Evolutionary conservation across 2,113 vertebrate genomes (phyloP).

Genomic region (Nanorana parkeri): DNA sequence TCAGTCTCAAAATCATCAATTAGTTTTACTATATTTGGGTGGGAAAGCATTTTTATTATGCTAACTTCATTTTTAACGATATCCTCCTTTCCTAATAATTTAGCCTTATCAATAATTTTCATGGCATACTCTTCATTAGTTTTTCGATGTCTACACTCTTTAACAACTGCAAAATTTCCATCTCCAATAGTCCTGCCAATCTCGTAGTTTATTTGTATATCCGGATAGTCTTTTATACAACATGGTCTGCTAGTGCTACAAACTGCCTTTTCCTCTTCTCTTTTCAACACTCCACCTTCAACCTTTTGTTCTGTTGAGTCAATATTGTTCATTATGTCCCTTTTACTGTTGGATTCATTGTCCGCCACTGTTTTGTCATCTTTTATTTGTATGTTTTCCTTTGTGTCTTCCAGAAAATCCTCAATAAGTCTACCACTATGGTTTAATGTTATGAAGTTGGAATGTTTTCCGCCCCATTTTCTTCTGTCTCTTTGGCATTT

Average conservation of each 20-base stretch:
- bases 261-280: not conserved
- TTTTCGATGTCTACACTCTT: conserved; percentile 79
- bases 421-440: not conserved
- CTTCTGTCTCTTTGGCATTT: conserved; percentile 23
- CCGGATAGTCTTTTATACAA: conserved; percentile 51
- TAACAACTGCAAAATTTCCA: conserved; percentile 93
- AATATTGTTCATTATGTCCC: not conserved
- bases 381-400: conserved; percentile 61
- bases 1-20: conserved; percentile 87
- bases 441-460: conserved; percentile 34
- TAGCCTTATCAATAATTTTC: conserved; percentile 91
- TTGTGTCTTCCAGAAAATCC: conserved; percentile 31
- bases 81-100: conserved; percentile 90
- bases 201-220: conserved; percentile 84
- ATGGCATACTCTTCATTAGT: conserved; percentile 79
- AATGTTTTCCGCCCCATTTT: conserved; percentile 51
- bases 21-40: conserved; percentile 89
- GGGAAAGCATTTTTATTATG: conserved; percentile 85
- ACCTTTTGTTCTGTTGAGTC: not conserved
- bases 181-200: conserved; percentile 88
- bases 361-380: conserved; percentile 52
- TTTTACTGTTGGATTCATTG: conserved; percentile 61
- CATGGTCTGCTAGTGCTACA: not conserved
- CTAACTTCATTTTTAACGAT: conserved; percentile 95
- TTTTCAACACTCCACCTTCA: no score